Evolutionary conservation across 2,113 vertebrate species (phyloP).

Genomic region (Pachycephala philippinensis): DNA sequence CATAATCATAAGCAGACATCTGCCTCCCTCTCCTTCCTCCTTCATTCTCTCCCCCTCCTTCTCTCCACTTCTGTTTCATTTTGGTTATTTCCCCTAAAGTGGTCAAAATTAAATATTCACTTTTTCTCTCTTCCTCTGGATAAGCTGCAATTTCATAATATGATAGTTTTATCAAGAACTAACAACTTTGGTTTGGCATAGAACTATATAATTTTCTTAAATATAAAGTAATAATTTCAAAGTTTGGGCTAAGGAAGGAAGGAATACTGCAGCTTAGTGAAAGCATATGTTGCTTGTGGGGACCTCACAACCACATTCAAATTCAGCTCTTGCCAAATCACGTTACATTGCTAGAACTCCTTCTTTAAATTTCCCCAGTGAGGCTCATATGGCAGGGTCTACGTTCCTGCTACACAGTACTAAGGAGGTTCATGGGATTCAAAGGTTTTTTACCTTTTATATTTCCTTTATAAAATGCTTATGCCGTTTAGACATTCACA

Average conservation of each 20-base stretch:
- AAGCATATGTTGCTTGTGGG: slow-evolving; percentile 76
- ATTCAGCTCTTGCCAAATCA: slow-evolving; percentile 74
- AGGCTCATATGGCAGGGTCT: slow-evolving; percentile 64
- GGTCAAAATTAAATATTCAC: slow-evolving; percentile 25
- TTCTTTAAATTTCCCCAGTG: slow-evolving; percentile 73
- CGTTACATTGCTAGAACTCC: slow-evolving; percentile 69
- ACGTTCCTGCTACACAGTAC: slow-evolving; percentile 5
- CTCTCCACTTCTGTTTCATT: background rate
- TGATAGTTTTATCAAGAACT: slow-evolving; percentile 63
- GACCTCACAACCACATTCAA: slow-evolving; percentile 72
- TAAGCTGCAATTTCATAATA: slow-evolving; percentile 63
- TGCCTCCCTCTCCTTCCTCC: background rate
- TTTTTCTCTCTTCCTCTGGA: slow-evolving; percentile 7
- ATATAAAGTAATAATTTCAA: slow-evolving; percentile 63
- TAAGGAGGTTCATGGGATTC: slow-evolving; percentile 21
- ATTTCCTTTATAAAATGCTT: slow-evolving; percentile 33
- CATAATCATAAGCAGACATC: slow-evolving; percentile 77
- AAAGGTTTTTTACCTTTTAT: background rate
- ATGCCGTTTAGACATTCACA: background rate
- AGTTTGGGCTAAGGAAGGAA: slow-evolving; percentile 58
- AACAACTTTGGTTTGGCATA: slow-evolving; percentile 58
- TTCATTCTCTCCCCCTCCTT: background rate
- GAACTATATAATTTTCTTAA: slow-evolving; percentile 55
- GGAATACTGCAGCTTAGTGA: slow-evolving; percentile 63
- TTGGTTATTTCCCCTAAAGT: background rate